A percentile compares a stretch with the other conserved stretches of the same genome.
Conservation (phyloP, 1,140 invertebrate species). For the Cryptotermes secundus region DNA sequence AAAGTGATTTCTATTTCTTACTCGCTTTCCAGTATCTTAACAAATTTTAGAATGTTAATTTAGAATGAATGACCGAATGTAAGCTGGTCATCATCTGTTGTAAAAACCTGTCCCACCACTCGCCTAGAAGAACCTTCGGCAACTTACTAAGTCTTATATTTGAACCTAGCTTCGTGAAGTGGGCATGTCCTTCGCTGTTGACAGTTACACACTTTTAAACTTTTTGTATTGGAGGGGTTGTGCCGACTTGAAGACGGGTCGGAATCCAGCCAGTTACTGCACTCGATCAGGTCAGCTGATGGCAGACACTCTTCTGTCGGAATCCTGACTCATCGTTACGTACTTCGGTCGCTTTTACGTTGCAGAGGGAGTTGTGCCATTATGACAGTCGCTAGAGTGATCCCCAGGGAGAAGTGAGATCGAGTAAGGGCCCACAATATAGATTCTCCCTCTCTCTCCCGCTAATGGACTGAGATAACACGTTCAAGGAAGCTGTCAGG, state of each 20-base stretch:
- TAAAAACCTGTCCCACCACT: too few species aligned
- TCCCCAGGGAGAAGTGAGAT: not conserved
- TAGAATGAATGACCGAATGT: too few species aligned
- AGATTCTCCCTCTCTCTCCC: not conserved
- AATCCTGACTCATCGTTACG: not conserved
- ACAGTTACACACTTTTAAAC: too few species aligned
- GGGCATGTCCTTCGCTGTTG: too few species aligned
- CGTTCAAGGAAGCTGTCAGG: not conserved
- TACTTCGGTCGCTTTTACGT: not conserved
- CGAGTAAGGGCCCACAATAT: not conserved
- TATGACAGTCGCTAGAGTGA: not conserved
- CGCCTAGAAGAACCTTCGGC: too few species aligned
- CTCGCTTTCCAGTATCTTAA: too few species aligned
- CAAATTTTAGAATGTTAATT: too few species aligned
- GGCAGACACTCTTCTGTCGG: not conserved
- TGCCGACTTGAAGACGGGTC: not conserved
- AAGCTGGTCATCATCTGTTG: too few species aligned
- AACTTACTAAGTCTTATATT: too few species aligned
- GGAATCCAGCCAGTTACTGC: not conserved
- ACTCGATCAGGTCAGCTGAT: not conserved
- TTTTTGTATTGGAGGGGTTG: too few species aligned
- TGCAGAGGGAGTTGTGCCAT: not conserved
- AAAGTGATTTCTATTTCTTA: too few species aligned
- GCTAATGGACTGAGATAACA: not conserved
- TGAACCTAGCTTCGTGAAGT: too few species aligned